Conservation (phyloP, 1,140 invertebrate species). For the Drosophila cardini region DNA sequence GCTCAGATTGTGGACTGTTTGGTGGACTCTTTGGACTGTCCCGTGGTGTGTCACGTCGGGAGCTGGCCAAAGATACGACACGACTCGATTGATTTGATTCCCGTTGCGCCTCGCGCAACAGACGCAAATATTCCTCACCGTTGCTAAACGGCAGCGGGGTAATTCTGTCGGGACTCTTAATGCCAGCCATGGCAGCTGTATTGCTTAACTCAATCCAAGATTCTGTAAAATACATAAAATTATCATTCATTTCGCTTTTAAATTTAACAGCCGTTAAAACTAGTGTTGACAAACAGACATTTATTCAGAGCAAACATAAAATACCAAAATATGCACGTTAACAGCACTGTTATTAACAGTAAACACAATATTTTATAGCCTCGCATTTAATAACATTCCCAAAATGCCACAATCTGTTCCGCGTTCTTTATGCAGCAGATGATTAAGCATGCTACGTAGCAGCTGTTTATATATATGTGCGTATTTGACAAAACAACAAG, state of each 20-base stretch:
- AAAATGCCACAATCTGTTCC: slow-evolving; percentile 9
- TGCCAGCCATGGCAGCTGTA: slow-evolving; percentile 86
- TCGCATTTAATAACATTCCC: neutral
- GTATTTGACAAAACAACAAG: slow-evolving; percentile 7
- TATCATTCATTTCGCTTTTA: slow-evolving; percentile 2
- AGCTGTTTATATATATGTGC: slow-evolving; percentile 9
- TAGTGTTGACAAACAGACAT: neutral
- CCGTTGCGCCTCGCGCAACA: slow-evolving; percentile 93
- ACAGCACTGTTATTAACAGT: slow-evolving; percentile 1
- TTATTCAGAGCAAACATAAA: neutral
- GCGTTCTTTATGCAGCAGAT: slow-evolving; percentile 7
- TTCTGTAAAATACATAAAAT: slow-evolving; percentile 86
- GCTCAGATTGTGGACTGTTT: slow-evolving; percentile 93
- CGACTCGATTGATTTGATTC: slow-evolving; percentile 94
- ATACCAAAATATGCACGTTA: neutral
- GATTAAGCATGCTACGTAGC: neutral
- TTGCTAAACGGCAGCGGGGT: slow-evolving; percentile 88
- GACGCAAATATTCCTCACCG: slow-evolving; percentile 91
- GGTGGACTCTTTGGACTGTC: slow-evolving; percentile 94
- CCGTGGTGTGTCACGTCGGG: slow-evolving; percentile 87
- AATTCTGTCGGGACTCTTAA: slow-evolving; percentile 87
- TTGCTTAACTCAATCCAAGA: slow-evolving; percentile 93
- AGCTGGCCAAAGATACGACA: slow-evolving; percentile 92
- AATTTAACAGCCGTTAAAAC: neutral
- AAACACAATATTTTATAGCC: neutral